phyloP scores from a whole-genome alignment of 2,888 invertebrate species.

The Digitonthophagus gazella region DNA sequence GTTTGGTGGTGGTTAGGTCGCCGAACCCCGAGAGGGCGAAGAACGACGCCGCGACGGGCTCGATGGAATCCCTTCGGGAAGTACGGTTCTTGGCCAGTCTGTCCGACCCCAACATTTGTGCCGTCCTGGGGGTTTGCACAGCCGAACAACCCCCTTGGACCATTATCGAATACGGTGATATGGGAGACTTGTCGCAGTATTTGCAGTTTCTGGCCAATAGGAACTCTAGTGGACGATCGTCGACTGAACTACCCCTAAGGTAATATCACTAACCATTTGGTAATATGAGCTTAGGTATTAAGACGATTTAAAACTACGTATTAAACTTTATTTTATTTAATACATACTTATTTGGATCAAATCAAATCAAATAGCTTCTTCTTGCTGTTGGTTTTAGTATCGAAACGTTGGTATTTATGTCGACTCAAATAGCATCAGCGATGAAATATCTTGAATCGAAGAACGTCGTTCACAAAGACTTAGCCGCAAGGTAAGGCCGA shows the following conservation, averaged over 20 bases:
- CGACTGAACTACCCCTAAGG: constrained; percentile 46
- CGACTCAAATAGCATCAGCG: constrained; percentile 73
- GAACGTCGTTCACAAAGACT: constrained; percentile 75
- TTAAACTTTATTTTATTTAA: no score
- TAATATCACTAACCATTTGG: constrained; percentile 31
- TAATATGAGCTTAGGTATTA: no score
- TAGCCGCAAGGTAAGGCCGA: constrained; percentile 71
- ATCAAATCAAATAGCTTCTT: no score
- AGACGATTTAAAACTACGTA: no score
- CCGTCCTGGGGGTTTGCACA: constrained; percentile 61
- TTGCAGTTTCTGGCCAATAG: constrained; percentile 53
- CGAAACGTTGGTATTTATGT: constrained; percentile 69
- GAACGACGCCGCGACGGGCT: constrained; percentile 45
- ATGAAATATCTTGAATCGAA: constrained; percentile 78
- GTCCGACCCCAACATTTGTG: constrained; percentile 65
- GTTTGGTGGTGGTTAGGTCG: constrained; percentile 58
- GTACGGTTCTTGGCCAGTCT: constrained; percentile 67
- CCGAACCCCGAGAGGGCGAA: constrained; percentile 50
- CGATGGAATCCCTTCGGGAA: constrained; percentile 59
- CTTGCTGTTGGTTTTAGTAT: constrained; percentile 61
- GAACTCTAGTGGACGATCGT: constrained; percentile 44
- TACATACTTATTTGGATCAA: no score
- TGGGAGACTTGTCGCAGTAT: constrained; percentile 73
- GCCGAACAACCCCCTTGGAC: constrained; percentile 64
- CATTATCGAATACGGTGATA: constrained; percentile 71